phyloP scores from a whole-genome alignment of 2,888 invertebrate genomes.

The Polymixis lichenea region DNA sequence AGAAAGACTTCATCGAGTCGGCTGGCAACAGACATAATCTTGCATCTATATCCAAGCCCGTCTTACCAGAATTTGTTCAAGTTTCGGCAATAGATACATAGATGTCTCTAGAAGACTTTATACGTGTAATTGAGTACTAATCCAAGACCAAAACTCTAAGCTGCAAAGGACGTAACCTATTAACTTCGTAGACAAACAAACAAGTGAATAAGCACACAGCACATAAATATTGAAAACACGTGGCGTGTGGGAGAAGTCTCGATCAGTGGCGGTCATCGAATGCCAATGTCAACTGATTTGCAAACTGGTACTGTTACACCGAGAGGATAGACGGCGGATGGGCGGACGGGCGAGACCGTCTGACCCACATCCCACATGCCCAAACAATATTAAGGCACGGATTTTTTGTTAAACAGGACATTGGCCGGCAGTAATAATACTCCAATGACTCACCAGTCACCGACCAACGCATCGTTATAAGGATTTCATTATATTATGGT shows the following conservation, averaged over 20 bases:
- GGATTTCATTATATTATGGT: slow-evolving; percentile 31
- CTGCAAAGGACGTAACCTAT: neutral
- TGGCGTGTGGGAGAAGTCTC: slow-evolving; percentile 61
- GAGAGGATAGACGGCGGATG: slow-evolving; percentile 53
- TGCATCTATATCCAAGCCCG: slow-evolving; percentile 1
- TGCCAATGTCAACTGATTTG: slow-evolving; percentile 88
- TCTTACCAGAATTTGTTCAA: slow-evolving; percentile 8
- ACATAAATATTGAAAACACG: slow-evolving; percentile 59
- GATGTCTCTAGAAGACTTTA: neutral
- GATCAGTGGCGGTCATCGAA: slow-evolving; percentile 74
- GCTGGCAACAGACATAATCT: slow-evolving; percentile 16
- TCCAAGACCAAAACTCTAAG: neutral
- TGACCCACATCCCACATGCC: slow-evolving; percentile 79
- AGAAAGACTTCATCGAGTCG: slow-evolving; percentile 25
- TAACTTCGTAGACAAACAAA: slow-evolving; percentile 24
- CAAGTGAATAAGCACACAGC: slow-evolving; percentile 11
- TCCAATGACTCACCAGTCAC: slow-evolving; percentile 35
- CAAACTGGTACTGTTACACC: slow-evolving; percentile 85
- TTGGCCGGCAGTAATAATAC: slow-evolving; percentile 46
- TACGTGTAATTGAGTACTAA: neutral
- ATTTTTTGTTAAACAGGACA: slow-evolving; percentile 62
- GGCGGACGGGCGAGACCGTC: slow-evolving; percentile 65
- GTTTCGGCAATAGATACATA: neutral
- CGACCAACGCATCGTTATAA: slow-evolving; percentile 43
- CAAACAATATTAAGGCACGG: slow-evolving; percentile 68